phyloP scores from a whole-genome alignment of 2,113 vertebrate genomes.

The Xyrauchen texanus region DNA sequence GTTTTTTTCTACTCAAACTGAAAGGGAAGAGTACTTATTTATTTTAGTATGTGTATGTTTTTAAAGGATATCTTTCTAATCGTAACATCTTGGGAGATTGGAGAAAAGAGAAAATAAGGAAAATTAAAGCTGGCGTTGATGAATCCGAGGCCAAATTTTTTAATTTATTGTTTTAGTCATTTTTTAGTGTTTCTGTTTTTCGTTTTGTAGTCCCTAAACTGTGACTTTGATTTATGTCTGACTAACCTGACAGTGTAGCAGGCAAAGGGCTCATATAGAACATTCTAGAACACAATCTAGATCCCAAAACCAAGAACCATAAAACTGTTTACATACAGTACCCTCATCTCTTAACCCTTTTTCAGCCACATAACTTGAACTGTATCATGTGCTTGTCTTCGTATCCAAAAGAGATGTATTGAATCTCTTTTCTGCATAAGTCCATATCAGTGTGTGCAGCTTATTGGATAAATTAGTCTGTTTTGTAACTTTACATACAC shows the following conservation, averaged over 20 bases:
- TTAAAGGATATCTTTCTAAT: conserved; percentile 87
- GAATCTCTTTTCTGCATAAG: background rate
- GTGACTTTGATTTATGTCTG: conserved; percentile 20
- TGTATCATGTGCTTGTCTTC: background rate
- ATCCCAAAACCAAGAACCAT: background rate
- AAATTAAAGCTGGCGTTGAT: conserved; percentile 25
- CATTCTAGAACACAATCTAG: background rate
- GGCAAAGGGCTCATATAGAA: conserved; percentile 36
- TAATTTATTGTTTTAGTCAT: conserved; percentile 65
- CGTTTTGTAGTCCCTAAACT: conserved; percentile 47
- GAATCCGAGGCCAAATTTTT: conserved; percentile 57
- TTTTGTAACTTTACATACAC: conserved; percentile 36
- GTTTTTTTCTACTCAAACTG: conserved; percentile 88
- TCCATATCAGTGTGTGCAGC: conserved; percentile 15
- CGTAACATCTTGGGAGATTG: conserved; percentile 74
- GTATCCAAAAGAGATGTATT: background rate
- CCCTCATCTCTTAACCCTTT: background rate
- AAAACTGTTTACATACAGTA: conserved; percentile 34
- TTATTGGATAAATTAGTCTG: conserved; percentile 14
- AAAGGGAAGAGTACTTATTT: conserved; percentile 91
- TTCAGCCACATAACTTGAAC: background rate
- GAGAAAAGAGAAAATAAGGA: conserved; percentile 46
- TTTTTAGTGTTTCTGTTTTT: conserved; percentile 33
- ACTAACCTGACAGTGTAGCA: conserved; percentile 14
- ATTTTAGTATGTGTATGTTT: conserved; percentile 98